Base-by-base conservation (phyloP, 2,113 vertebrate genomes). In the Strix uralensis region DNA sequence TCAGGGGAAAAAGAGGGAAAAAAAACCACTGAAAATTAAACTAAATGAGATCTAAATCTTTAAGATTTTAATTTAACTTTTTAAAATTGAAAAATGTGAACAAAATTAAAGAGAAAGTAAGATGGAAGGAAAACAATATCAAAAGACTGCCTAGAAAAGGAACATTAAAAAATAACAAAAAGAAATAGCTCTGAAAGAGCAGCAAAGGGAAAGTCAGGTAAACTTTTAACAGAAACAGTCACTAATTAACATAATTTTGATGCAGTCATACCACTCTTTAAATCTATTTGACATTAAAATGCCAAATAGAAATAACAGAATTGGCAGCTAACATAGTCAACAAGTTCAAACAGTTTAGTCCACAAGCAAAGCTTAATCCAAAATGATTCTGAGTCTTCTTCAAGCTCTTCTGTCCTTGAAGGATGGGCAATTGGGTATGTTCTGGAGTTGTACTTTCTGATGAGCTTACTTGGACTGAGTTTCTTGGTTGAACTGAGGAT, bases 141-240 rank as follows among this genome's bases (percentile, higher is more conserved):
- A 22, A 80, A 94, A 70, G 3, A 20, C 4, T 81, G 20, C 13
- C 8, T 83, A 21, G 26, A 73, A 86, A 86, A 49, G 32, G 5
- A 5, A 49, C 3, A 74, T 51, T 71, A 12, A 30, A 62, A 80
- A 62, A 7, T 2, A 69, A 15, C 1, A 30, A 61, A 66, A 63
- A 18, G 5, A 89, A 87, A 61, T 22, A 11, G 1, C 3, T 75
- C 1, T 0, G 4, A 20, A 75, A 17, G 1, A 49, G 8, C 18
- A 40, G 2, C 22, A 47, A 88, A 66, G 36, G 5, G 12, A n/a
- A 62, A 61, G 5, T 25, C 7, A n/a, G 4, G 23, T 27, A 72
- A 61, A 19, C 9, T 47, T 51, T 66, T n/a, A 55, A 40, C 5
- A 29, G 20, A 57, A 86, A 36, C 9, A 55, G 4, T 51, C 19